Percentiles rank a stretch among this genome's conserved stretches.
Conservation (phyloP, 1,140 invertebrate genomes). For the Scaptomyza hsui region DNA sequence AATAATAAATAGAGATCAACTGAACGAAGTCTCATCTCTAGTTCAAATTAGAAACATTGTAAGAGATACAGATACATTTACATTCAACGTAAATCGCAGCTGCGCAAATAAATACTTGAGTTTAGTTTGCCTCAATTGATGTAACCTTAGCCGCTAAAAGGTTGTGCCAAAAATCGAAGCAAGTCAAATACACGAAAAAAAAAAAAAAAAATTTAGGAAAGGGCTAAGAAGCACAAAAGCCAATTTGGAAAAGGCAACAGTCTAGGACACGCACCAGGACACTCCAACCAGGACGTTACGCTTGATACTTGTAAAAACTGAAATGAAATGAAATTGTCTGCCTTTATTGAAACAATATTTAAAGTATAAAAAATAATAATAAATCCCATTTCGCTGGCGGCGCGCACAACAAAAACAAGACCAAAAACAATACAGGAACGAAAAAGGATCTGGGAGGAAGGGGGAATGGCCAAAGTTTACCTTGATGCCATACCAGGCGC, state of each 20-base stretch:
- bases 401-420: conserved; percentile 72
- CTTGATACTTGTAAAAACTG: conserved; percentile 12
- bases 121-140: conserved; percentile 50
- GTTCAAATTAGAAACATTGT: conserved; percentile 56
- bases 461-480: conserved; percentile 59
- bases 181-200: background rate
- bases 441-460: background rate
- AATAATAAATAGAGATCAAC: background rate
- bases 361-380: conserved; percentile 79
- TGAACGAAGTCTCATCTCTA: conserved; percentile 20
- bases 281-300: background rate
- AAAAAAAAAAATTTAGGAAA: too few species aligned
- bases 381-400: conserved; percentile 75
- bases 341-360: conserved; percentile 74
- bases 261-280: too few species aligned
- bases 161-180: conserved; percentile 33
- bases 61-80: conserved; percentile 62
- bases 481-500: conserved; percentile 72
- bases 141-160: conserved; percentile 78
- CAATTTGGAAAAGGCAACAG: conserved; percentile 32
- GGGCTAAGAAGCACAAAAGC: conserved; percentile 43
- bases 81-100: conserved; percentile 48
- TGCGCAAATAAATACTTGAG: conserved; percentile 70
- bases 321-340: conserved; percentile 25
- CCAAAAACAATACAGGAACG: conserved; percentile 37